These are phyloP conservation scores for Myripristis murdjan DNA, from an alignment of 2,797 vertebrate species.

Conservation along the genomic window DNA sequence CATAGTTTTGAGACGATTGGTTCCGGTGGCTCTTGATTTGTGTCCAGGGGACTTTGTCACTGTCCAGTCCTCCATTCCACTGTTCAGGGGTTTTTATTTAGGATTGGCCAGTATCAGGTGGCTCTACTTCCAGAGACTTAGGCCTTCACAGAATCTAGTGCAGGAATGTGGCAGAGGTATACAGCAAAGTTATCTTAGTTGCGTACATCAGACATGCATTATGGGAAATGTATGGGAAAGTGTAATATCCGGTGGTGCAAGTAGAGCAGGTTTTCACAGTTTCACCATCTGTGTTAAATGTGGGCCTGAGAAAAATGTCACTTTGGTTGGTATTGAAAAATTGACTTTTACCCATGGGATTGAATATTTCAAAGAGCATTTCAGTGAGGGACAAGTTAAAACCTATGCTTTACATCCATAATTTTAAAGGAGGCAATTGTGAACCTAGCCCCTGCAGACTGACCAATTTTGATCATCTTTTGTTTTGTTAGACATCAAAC, in stretches of 20 bases:
- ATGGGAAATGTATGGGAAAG: slow-evolving; percentile 33
- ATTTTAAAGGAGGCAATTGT: slow-evolving; percentile 2
- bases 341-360: slow-evolving; percentile 42
- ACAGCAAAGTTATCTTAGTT: slow-evolving; percentile 57
- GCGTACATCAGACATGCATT: slow-evolving; percentile 38
- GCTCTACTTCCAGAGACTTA: slow-evolving; percentile 47
- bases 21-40: slow-evolving; percentile 87
- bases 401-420: slow-evolving; percentile 18
- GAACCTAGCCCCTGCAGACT: slow-evolving; percentile 41
- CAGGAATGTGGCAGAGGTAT: slow-evolving; percentile 51
- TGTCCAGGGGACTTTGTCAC: slow-evolving; percentile 78
- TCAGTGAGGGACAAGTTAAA: slow-evolving; percentile 14
- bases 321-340: neutral
- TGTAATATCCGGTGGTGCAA: slow-evolving; percentile 51
- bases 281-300: slow-evolving; percentile 27
- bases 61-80: slow-evolving; percentile 78
- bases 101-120: slow-evolving; percentile 68
- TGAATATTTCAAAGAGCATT: slow-evolving; percentile 36
- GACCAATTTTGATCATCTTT: slow-evolving; percentile 57
- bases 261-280: slow-evolving; percentile 34
- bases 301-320: slow-evolving; percentile 29
- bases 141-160: slow-evolving; percentile 57
- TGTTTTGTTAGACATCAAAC: slow-evolving; percentile 13
- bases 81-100: slow-evolving; percentile 62
- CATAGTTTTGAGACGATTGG: slow-evolving; percentile 86